Conservation (phyloP, 64 coral and sea anemone genomes). For the Acropora yongei region DNA sequence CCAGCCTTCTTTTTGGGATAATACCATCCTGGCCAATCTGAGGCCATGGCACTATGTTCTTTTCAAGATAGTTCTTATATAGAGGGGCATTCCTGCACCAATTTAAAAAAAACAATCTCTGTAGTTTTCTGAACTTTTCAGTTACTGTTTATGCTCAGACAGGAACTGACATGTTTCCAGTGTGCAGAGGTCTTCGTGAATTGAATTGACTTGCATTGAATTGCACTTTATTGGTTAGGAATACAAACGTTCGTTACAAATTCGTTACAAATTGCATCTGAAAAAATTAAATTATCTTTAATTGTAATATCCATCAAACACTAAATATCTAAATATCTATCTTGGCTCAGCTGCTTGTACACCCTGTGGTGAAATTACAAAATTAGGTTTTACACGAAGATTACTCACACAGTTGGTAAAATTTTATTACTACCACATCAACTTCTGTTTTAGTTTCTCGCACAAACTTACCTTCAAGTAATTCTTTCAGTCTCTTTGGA, state of each 20-base stretch:
- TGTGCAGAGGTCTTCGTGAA: conserved; percentile 35
- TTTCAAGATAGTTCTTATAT: neutral
- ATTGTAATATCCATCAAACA: too few relatives aligned
- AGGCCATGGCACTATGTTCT: conserved; percentile 12
- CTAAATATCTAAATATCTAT: too few relatives aligned
- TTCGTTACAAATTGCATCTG: too few relatives aligned
- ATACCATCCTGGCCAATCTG: conserved; percentile 55
- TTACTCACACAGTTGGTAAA: too few relatives aligned
- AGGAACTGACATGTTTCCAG: conserved; percentile 44
- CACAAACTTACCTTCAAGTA: neutral
- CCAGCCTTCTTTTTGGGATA: neutral
- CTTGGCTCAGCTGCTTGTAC: conserved; percentile 1
- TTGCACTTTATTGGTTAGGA: too few relatives aligned
- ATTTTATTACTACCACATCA: too few relatives aligned
- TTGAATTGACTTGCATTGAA: too few relatives aligned
- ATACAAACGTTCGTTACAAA: too few relatives aligned
- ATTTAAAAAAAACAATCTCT: neutral
- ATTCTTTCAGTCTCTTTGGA: neutral
- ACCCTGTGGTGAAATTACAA: neutral
- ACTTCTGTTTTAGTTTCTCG: too few relatives aligned
- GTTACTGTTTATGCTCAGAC: conserved; percentile 52
- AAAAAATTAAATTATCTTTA: too few relatives aligned
- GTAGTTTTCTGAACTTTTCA: conserved; percentile 59
- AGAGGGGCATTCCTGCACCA: conserved; percentile 15
- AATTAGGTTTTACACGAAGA: neutral